Percentiles rank a stretch among this genome's conserved stretches.
Conservation (phyloP, 2,113 vertebrate species). For the Rhynchopsitta pachyrhyncha region DNA sequence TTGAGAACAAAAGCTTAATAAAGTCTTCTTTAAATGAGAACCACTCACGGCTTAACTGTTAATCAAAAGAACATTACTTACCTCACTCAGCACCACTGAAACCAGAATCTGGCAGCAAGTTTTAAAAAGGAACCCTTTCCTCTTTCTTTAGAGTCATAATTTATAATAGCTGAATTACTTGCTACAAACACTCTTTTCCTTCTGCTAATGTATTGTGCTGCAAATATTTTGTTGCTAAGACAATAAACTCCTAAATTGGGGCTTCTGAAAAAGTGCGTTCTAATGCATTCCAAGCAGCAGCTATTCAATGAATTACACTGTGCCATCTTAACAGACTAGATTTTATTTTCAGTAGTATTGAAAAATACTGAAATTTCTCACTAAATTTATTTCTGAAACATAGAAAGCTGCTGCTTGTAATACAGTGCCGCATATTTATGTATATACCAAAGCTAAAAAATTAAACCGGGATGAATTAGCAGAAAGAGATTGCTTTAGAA, state of each 20-base stretch:
- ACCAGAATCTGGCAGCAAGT: not conserved
- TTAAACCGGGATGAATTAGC: not conserved
- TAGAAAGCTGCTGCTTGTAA: not conserved
- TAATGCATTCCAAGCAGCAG: not conserved
- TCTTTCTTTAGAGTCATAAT: not conserved
- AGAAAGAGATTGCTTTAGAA: not conserved
- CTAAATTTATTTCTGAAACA: not conserved
- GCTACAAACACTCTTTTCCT: not conserved
- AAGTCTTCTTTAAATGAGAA: not conserved
- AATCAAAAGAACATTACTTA: not conserved
- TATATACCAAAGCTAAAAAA: not conserved
- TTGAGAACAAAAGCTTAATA: not conserved
- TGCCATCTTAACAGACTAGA: not conserved
- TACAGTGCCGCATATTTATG: not conserved
- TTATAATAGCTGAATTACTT: constrained; percentile 9
- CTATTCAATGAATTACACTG: not conserved
- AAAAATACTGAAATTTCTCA: not conserved
- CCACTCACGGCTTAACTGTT: not conserved
- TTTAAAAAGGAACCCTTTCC: not conserved
- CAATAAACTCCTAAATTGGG: not conserved
- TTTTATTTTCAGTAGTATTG: not conserved
- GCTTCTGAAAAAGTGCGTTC: not conserved
- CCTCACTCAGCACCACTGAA: not conserved
- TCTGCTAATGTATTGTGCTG: not conserved
- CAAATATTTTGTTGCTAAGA: constrained; percentile 15